A percentile compares a stretch with the other conserved stretches of the same genome.
phyloP scores from a whole-genome alignment of 2,888 invertebrate genomes.

The Lymantria monacha region DNA sequence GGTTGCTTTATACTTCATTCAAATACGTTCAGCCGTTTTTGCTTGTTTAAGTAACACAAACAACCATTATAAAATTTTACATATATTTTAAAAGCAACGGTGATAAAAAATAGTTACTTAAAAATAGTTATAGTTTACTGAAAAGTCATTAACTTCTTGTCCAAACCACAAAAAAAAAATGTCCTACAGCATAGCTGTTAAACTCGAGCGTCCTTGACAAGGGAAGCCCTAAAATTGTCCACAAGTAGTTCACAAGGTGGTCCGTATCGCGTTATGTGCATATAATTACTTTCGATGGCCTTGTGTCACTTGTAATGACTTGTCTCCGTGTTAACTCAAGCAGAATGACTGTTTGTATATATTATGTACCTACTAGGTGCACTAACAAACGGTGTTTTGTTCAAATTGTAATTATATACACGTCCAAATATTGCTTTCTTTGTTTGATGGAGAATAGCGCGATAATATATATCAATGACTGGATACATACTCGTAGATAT shows the following conservation, averaged over 20 bases:
- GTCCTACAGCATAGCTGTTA: background rate
- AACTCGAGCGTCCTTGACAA: slow-evolving; percentile 18
- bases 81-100: no score
- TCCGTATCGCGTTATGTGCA: slow-evolving; percentile 29
- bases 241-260: slow-evolving; percentile 59
- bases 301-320: slow-evolving; percentile 43
- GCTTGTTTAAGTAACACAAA: no score
- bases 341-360: slow-evolving; percentile 16
- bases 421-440: no score
- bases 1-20: no score
- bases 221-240: slow-evolving; percentile 59
- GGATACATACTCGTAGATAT: no score
- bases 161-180: slow-evolving; percentile 17
- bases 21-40: no score
- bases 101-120: no score
- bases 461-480: no score
- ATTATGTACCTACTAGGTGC: background rate
- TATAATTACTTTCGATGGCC: slow-evolving; percentile 64
- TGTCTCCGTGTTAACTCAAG: slow-evolving; percentile 36
- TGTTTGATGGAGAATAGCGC: no score
- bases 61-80: no score
- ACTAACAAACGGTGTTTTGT: no score
- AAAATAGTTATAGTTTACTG: background rate
- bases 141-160: slow-evolving; percentile 3
- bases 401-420: no score